Conservation (phyloP, 2,113 vertebrate genomes). For the Zosterops lateralis region DNA sequence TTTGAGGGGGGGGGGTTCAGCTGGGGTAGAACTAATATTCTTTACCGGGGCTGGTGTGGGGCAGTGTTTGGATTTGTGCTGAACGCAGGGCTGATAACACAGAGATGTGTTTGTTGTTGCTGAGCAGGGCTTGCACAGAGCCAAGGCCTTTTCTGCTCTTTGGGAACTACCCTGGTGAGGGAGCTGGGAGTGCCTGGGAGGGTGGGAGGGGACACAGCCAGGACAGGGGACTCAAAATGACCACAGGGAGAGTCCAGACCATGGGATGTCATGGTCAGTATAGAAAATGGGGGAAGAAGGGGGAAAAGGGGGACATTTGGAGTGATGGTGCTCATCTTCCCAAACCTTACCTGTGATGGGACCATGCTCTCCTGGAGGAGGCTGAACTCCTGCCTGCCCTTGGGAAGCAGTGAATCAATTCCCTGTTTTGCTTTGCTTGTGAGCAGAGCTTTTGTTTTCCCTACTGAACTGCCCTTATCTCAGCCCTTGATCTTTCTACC, state of each 20-base stretch:
- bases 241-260: background rate
- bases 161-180: fast-evolving
- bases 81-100: background rate
- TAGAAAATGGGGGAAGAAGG: no score
- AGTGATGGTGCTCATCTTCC: background rate
- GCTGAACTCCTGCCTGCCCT: background rate
- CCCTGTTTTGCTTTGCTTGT: background rate
- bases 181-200: background rate
- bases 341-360: background rate
- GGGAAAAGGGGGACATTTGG: fast-evolving
- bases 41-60: background rate
- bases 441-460: background rate
- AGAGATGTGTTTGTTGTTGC: background rate
- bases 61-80: background rate
- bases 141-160: background rate
- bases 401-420: background rate
- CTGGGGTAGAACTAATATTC: background rate
- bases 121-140: background rate
- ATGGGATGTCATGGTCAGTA: fast-evolving
- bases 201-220: background rate
- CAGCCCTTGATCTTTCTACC: background rate
- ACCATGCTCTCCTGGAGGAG: background rate
- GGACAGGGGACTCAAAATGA: background rate
- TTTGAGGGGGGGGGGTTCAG: background rate
- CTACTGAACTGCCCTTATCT: background rate